A percentile compares a stretch with the other conserved stretches of the same genome.
Evolutionary conservation across 2,888 invertebrate species (phyloP).

Genomic region (Trissoscelio sp.): DNA sequence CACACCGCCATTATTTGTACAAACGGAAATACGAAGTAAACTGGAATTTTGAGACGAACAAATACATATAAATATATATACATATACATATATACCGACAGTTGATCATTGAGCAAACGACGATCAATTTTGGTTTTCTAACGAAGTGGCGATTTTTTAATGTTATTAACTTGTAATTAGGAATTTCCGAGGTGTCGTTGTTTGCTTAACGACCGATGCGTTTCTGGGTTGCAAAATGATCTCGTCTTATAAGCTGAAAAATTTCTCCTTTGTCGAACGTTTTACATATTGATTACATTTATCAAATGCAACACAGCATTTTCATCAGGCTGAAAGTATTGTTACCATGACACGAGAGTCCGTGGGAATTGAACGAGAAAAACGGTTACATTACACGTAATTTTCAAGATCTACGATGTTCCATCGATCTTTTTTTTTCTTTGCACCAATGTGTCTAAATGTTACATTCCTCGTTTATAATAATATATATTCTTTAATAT

Average conservation of each 20-base stretch:
- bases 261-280: slow-evolving; percentile 42
- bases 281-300: slow-evolving; percentile 51
- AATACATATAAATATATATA: slow-evolving; percentile 65
- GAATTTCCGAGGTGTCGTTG: slow-evolving; percentile 54
- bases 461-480: slow-evolving; percentile 24
- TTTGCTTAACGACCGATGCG: slow-evolving; percentile 51
- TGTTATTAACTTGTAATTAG: slow-evolving; percentile 45
- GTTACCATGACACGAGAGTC: slow-evolving; percentile 26
- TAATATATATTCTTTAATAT: background rate
- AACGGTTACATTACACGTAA: slow-evolving; percentile 9
- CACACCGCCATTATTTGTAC: slow-evolving; percentile 71
- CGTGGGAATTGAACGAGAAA: slow-evolving; percentile 32
- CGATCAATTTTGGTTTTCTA: slow-evolving; percentile 54
- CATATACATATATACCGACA: slow-evolving; percentile 43
- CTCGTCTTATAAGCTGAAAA: slow-evolving; percentile 53
- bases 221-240: slow-evolving; percentile 50
- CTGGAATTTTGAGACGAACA: slow-evolving; percentile 66
- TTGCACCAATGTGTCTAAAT: background rate
- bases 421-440: slow-evolving; percentile 31
- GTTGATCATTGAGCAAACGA: slow-evolving; percentile 55
- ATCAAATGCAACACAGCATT: slow-evolving; percentile 36
- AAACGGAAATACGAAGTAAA: slow-evolving; percentile 64
- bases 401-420: slow-evolving; percentile 17
- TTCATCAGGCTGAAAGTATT: slow-evolving; percentile 46
- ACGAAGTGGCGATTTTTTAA: slow-evolving; percentile 58